Evolutionary conservation across 2,888 invertebrate genomes (phyloP).

Genomic region (Polylopha cassiicola): DNA sequence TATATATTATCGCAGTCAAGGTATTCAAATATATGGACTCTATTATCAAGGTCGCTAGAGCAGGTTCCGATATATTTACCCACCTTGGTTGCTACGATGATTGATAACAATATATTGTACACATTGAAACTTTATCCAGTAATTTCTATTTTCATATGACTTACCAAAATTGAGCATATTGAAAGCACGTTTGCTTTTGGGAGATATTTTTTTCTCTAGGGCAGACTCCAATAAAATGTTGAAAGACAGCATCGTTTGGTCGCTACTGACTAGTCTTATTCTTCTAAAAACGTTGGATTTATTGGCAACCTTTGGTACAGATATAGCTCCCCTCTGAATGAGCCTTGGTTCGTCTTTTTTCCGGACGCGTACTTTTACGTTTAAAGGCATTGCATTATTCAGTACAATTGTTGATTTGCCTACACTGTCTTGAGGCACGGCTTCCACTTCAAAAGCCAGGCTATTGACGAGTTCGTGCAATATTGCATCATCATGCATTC

Average conservation of each 20-base stretch:
- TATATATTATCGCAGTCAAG: too few relatives aligned
- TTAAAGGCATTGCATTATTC: constrained; percentile 44
- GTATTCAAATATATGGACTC: too few relatives aligned
- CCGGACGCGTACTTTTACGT: constrained; percentile 54
- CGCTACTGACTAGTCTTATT: constrained; percentile 50
- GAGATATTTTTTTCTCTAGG: constrained; percentile 30
- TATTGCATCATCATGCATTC: constrained; percentile 36
- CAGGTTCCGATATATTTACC: too few relatives aligned
- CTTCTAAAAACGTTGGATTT: constrained; percentile 32
- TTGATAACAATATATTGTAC: constrained; percentile 26
- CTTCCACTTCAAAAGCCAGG: constrained; percentile 55
- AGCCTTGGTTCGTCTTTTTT: constrained; percentile 41
- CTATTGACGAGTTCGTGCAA: constrained; percentile 44
- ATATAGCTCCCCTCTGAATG: constrained; percentile 34
- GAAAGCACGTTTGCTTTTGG: constrained; percentile 10
- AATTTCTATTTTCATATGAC: constrained; percentile 26
- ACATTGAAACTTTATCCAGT: constrained; percentile 38
- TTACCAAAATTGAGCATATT: constrained; percentile 14
- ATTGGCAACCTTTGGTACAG: constrained; percentile 36
- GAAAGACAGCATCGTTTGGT: constrained; percentile 63
- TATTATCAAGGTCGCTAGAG: too few relatives aligned
- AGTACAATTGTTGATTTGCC: constrained; percentile 26
- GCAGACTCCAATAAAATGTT: constrained; percentile 52
- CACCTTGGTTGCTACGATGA: too few relatives aligned
- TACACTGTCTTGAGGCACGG: constrained; percentile 40